Percentiles rank a stretch among this genome's conserved stretches.
Conservation (phyloP, 2,888 invertebrate species). For the Anoncus sp. region DNA sequence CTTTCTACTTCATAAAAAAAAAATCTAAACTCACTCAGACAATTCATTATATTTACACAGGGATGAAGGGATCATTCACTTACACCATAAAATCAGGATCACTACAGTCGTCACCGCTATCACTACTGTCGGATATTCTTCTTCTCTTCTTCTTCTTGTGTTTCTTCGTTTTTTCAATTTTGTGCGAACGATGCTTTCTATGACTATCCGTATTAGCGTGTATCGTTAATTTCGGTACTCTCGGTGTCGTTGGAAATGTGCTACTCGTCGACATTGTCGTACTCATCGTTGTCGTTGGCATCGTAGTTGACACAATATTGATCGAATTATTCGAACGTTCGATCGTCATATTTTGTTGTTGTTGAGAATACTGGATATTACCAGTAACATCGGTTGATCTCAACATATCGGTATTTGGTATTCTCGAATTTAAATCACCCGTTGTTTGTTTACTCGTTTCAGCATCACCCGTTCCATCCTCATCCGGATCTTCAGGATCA, state of each 20-base stretch:
- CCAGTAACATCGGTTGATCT: conserved; percentile 44
- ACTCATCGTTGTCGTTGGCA: conserved; percentile 38
- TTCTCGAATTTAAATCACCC: conserved; percentile 49
- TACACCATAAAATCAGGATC: conserved; percentile 84
- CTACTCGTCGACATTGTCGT: conserved; percentile 18
- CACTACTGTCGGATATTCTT: conserved; percentile 83
- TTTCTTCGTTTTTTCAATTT: conserved; percentile 80
- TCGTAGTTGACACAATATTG: conserved; percentile 47
- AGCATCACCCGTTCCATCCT: conserved; percentile 66
- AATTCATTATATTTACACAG: conserved; percentile 57
- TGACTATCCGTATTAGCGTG: conserved; percentile 78
- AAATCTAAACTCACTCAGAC: conserved; percentile 56
- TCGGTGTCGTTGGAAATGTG: conserved; percentile 68
- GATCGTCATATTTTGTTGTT: conserved; percentile 65
- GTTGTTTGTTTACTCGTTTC: conserved; percentile 39
- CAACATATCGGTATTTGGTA: conserved; percentile 62
- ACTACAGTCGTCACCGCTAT: conserved; percentile 88
- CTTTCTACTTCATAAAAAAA: no score
- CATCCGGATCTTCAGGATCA: conserved; percentile 90
- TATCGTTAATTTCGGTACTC: conserved; percentile 81
- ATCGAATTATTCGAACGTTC: conserved; percentile 75
- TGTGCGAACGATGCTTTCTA: conserved; percentile 80
- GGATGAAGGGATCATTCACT: conserved; percentile 65
- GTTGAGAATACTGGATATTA: conserved; percentile 65
- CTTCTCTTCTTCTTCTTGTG: conserved; percentile 82